phyloP scores from a whole-genome alignment of 2,888 invertebrate genomes.

The Andrena bicolor region DNA sequence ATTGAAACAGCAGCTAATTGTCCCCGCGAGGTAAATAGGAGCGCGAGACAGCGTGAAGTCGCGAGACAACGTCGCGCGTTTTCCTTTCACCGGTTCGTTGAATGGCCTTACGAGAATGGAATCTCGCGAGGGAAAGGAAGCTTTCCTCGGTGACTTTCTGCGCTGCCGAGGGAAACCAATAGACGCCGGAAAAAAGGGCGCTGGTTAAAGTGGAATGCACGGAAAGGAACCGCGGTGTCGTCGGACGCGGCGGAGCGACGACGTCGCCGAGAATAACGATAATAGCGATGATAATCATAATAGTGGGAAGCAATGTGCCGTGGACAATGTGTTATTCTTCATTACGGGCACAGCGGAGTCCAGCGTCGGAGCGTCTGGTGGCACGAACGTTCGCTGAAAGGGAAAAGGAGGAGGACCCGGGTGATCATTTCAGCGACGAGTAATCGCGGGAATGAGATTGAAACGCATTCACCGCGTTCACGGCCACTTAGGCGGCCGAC shows the following conservation, averaged over 20 bases:
- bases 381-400: conserved; percentile 34
- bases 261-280: conserved; percentile 72
- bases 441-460: conserved; percentile 72
- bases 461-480: conserved; percentile 71
- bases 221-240: conserved; percentile 21
- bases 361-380: conserved; percentile 16
- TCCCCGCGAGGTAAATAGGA: conserved; percentile 23
- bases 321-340: conserved; percentile 74
- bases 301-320: conserved; percentile 68
- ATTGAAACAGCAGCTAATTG: conserved; percentile 49
- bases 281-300: conserved; percentile 75
- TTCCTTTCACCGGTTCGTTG: conserved; percentile 36
- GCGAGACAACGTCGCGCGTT: conserved; percentile 32
- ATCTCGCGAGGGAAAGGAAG: conserved; percentile 37
- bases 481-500: conserved; percentile 66
- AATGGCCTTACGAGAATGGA: conserved; percentile 47
- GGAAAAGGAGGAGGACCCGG: conserved; percentile 18
- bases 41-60: background rate
- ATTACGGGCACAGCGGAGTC: conserved; percentile 52
- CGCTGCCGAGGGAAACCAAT: conserved; percentile 20
- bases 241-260: conserved; percentile 33
- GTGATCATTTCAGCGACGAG: conserved; percentile 64
- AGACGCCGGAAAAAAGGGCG: conserved; percentile 13
- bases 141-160: conserved; percentile 37
- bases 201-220: conserved; percentile 19